Percentiles rank a stretch among this genome's conserved stretches.
These are phyloP conservation scores for Hippocampus comes DNA, from an alignment of 2,113 vertebrate species.

Conservation along the genomic window DNA sequence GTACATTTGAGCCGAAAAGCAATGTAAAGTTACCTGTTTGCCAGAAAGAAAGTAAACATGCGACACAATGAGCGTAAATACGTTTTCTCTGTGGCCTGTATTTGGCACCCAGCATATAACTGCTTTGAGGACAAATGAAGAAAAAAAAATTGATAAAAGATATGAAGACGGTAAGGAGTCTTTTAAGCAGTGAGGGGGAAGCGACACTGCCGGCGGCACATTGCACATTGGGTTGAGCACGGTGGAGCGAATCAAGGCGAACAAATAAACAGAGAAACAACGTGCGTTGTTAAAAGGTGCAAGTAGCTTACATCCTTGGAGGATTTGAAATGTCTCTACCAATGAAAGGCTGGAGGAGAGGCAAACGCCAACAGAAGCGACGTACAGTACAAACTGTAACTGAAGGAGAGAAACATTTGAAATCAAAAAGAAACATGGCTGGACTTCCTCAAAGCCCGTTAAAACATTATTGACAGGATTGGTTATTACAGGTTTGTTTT, in stretches of 20 bases:
- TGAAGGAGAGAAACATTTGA: neutral
- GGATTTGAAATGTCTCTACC: conserved; percentile 13
- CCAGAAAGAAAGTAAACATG: neutral
- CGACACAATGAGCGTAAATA: neutral
- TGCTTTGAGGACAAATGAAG: neutral
- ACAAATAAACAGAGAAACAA: conserved; percentile 29
- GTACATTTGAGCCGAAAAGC: neutral
- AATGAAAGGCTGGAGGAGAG: neutral
- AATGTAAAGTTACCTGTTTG: neutral
- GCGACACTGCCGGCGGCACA: conserved; percentile 25
- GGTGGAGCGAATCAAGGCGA: conserved; percentile 5
- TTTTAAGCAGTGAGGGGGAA: neutral
- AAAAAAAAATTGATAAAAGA: neutral
- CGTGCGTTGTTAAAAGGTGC: conserved; percentile 1
- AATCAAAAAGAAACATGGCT: neutral
- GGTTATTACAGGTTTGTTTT: neutral
- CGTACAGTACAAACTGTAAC: neutral
- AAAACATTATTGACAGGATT: neutral
- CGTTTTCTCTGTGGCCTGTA: neutral
- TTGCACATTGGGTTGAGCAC: conserved; percentile 23
- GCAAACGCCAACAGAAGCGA: neutral
- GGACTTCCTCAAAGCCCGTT: neutral
- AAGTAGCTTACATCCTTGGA: conserved; percentile 10
- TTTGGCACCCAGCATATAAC: neutral
- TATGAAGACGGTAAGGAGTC: neutral